Conservation (phyloP, 2,888 invertebrate genomes). For the Acanthoscelides obtectus region DNA sequence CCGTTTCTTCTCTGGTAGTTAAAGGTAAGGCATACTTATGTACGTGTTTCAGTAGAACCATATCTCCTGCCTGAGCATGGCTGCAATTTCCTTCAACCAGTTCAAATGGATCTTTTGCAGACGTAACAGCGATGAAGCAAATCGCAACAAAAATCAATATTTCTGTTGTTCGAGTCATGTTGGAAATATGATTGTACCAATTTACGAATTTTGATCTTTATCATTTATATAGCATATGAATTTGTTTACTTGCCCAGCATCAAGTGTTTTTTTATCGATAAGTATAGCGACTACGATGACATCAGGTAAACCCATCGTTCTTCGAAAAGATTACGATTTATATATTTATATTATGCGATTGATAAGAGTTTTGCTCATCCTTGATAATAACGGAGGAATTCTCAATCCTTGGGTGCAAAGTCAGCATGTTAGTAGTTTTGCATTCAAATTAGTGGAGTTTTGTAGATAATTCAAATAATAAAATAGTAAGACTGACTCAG, state of each 20-base stretch:
- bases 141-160: slow-evolving; percentile 1
- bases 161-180: background rate
- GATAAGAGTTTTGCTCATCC: too few species aligned
- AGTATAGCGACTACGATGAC: background rate
- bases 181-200: background rate
- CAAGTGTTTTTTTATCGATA: background rate
- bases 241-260: background rate
- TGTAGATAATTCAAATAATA: too few species aligned
- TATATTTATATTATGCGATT: too few species aligned
- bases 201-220: background rate
- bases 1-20: slow-evolving; percentile 7
- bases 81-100: slow-evolving; percentile 10
- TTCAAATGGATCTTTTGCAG: slow-evolving; percentile 6
- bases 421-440: too few species aligned
- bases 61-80: slow-evolving; percentile 6
- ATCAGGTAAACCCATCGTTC: background rate
- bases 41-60: slow-evolving; percentile 9
- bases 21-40: slow-evolving; percentile 9
- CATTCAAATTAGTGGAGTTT: too few species aligned
- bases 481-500: too few species aligned
- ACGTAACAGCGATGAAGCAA: background rate
- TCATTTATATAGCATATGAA: slow-evolving; percentile 1
- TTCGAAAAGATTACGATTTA: background rate
- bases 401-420: too few species aligned
- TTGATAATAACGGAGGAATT: too few species aligned